phyloP scores from a whole-genome alignment of 2,797 vertebrate genomes.

The Poeciliopsis gracilis region DNA sequence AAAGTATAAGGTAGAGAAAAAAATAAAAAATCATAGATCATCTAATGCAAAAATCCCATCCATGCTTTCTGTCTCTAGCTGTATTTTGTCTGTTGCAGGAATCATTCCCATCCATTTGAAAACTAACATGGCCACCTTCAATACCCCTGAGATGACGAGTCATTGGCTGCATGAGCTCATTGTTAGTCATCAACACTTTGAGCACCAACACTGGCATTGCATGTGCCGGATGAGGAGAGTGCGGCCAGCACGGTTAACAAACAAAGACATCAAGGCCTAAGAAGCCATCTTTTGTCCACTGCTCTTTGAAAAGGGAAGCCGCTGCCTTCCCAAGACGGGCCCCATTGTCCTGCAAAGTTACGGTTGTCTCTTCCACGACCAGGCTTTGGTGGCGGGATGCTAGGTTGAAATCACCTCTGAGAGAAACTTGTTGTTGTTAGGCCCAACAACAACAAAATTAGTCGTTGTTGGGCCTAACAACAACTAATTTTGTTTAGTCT shows the following conservation, averaged over 20 bases:
- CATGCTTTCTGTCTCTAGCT: not conserved
- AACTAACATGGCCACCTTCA: constrained; percentile 12
- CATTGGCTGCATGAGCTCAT: constrained; percentile 3
- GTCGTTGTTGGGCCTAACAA: too few species aligned
- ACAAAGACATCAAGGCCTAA: constrained; percentile 70
- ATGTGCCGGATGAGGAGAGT: constrained; percentile 55
- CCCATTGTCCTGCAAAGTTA: constrained; percentile 70
- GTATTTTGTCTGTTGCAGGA: not conserved
- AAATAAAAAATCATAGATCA: not conserved
- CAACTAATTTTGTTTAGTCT: too few species aligned
- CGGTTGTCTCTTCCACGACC: constrained; percentile 49
- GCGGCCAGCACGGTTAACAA: constrained; percentile 55
- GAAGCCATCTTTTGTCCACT: constrained; percentile 62
- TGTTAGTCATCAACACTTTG: constrained; percentile 36
- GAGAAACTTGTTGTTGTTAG: constrained; percentile 14
- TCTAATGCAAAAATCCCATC: not conserved
- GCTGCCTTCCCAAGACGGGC: constrained; percentile 65
- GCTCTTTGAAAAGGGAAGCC: constrained; percentile 64
- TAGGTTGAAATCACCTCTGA: constrained; percentile 26
- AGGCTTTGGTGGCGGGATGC: constrained; percentile 52
- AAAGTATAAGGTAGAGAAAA: not conserved
- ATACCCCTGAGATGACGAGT: constrained; percentile 1
- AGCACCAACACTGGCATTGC: constrained; percentile 15
- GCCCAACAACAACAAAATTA: too few species aligned
- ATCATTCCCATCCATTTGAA: not conserved